phyloP scores from a whole-genome alignment of 2,797 vertebrate genomes.

The Eidolon dupreanum region DNA sequence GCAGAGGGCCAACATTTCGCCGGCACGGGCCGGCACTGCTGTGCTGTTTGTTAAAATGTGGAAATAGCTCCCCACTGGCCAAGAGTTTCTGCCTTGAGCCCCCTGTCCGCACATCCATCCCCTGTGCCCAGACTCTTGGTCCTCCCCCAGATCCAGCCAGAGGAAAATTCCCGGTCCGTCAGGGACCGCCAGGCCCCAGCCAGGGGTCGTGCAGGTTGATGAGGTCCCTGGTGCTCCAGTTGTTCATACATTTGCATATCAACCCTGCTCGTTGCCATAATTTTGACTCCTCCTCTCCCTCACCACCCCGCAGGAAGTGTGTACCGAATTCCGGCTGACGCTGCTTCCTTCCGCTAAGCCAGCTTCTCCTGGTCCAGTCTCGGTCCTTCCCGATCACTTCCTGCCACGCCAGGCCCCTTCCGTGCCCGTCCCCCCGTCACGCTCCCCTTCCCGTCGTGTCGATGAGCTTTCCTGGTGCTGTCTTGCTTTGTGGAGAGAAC shows the following conservation, averaged over 20 bases:
- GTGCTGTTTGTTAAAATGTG: background rate
- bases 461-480: background rate
- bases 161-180: background rate
- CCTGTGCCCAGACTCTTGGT: background rate
- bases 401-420: background rate
- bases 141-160: too few relatives aligned
- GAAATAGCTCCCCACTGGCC: background rate
- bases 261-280: fast-evolving
- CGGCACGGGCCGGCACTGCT: fast-evolving
- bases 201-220: background rate
- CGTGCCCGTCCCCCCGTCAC: background rate
- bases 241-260: fast-evolving
- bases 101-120: too few relatives aligned
- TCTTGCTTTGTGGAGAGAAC: background rate
- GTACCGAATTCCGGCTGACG: background rate
- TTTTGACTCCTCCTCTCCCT: background rate
- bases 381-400: background rate
- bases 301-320: fast-evolving
- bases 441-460: fast-evolving
- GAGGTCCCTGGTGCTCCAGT: background rate
- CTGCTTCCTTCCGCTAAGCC: background rate
- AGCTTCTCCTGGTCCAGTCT: background rate
- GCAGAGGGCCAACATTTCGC: background rate
- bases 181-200: background rate
- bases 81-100: background rate